Base-by-base conservation (phyloP, 2,888 invertebrate genomes). In the Tachina grossa region DNA sequence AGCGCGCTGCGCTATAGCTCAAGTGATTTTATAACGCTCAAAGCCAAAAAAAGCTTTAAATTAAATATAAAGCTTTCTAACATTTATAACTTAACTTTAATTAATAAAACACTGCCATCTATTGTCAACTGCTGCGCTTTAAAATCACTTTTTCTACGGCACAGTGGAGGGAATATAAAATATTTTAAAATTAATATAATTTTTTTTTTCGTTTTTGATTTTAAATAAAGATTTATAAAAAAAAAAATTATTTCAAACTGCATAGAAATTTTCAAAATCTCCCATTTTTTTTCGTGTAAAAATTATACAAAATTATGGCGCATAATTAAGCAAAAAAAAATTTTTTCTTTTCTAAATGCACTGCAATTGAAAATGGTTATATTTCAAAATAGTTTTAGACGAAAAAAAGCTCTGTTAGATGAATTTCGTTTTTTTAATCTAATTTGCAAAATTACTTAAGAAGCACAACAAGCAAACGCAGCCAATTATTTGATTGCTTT, bases 401-500 rank as follows among this genome's bases (percentile, higher is more conserved):
- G 41, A 49, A 71, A 77, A 31, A 83, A 86, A 84, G 86, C 84
- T 81, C 69, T 75, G 84, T 69, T 82, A 83, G 71, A 81, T 71
- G 49, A 53, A 19, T 66, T 65, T 63, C n/a, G 55, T 66, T 71
- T 45, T 16, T 47, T 74, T 31, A 63, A 63, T 61, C 45, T 55
- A 9, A 14, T 14, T 55, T 47, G 8, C 13, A 71, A 71, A 78
- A 41, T 86, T 72, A 72, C 51, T 31, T 16, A 72, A 68, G 22
- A 81, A 81, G 81, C 84, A 79, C 57, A 88, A 83, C 87, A 89
- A 89, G 90, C 90, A 88, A 85, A 89, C 90, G 90, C 87, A 91
- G 90, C 90, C 89, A 90, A 90, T 89, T 90, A 90, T 90, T 89
- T 90, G 88, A 9, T 78, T 80, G 19, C 41, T 78, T 69, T 59